Evolutionary conservation across 2,113 vertebrate species (phyloP).

Genomic region (Alouatta palliata): DNA sequence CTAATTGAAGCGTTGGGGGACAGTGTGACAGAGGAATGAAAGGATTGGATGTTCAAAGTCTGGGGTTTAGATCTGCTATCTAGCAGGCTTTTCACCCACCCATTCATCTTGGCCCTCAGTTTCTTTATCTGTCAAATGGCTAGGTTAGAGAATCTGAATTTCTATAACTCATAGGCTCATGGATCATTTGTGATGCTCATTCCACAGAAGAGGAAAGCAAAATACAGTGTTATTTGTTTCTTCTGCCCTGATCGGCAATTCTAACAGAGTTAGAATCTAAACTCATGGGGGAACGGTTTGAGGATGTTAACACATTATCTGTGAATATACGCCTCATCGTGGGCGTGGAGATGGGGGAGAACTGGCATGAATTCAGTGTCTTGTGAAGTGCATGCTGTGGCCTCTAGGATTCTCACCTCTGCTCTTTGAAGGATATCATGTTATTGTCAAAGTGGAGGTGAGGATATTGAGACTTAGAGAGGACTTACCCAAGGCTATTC

Average conservation of each 20-base stretch:
- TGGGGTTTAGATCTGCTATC: neutral
- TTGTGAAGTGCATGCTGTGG: neutral
- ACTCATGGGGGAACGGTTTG: neutral
- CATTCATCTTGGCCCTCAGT: neutral
- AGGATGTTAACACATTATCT: neutral
- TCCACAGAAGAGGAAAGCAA: neutral
- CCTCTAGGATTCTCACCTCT: neutral
- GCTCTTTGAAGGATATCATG: neutral
- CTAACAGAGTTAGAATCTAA: neutral
- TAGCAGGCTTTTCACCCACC: neutral
- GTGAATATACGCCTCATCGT: neutral
- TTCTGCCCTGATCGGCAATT: neutral
- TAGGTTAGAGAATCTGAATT: neutral
- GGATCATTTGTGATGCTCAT: neutral
- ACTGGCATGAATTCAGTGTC: neutral
- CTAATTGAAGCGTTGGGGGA: neutral
- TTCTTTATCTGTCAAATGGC: neutral
- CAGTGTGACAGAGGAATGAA: neutral
- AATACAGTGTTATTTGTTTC: neutral
- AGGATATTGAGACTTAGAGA: neutral
- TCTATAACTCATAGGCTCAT: neutral
- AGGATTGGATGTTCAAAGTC: neutral
- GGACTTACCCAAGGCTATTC: neutral
- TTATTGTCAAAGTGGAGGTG: neutral
- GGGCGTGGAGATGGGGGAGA: neutral